These are phyloP conservation scores for Axinella damicornis DNA, from an alignment of 37 sponge, comb jelly and placozoan genomes.

Conservation along the genomic window DNA sequence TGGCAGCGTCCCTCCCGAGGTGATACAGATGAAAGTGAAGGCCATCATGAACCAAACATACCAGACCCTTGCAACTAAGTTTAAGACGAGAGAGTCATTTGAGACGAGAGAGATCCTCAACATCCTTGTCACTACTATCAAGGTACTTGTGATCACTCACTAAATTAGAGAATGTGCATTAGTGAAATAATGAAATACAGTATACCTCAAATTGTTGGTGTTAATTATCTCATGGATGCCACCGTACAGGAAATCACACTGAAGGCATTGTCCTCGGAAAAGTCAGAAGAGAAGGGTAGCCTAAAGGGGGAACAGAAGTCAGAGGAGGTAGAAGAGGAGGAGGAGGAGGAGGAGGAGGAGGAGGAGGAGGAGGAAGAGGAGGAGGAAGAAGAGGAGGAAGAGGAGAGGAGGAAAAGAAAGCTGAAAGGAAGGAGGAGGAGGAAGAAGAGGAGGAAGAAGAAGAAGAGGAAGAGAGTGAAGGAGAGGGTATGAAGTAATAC, in stretches of 20 bases:
- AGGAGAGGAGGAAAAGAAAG: background rate
- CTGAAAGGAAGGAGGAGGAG: background rate
- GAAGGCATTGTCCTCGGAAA: constrained; percentile 37
- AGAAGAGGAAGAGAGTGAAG: no score
- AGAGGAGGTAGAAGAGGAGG: constrained; percentile 30
- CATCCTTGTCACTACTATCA: constrained; percentile 56
- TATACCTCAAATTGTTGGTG: background rate
- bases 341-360: constrained; percentile 47
- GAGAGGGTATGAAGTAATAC: no score
- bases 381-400: background rate
- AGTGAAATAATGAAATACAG: background rate
- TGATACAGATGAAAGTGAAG: constrained; percentile 75
- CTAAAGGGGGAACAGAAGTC: constrained; percentile 36
- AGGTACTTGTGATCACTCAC: constrained; percentile 29
- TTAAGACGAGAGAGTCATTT: constrained; percentile 58
- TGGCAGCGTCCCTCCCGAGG: constrained; percentile 19
- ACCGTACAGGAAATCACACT: constrained; percentile 69
- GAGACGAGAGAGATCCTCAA: constrained; percentile 48
- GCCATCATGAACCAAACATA: constrained; percentile 87
- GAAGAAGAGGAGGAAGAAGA: background rate
- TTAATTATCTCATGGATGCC: background rate
- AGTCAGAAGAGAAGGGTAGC: constrained; percentile 16
- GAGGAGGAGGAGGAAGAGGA: constrained; percentile 9
- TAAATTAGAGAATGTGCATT: background rate
- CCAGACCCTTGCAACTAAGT: constrained; percentile 61